phyloP scores from a whole-genome alignment of 1,140 invertebrate species.

The Drosophila trapezifrons region DNA sequence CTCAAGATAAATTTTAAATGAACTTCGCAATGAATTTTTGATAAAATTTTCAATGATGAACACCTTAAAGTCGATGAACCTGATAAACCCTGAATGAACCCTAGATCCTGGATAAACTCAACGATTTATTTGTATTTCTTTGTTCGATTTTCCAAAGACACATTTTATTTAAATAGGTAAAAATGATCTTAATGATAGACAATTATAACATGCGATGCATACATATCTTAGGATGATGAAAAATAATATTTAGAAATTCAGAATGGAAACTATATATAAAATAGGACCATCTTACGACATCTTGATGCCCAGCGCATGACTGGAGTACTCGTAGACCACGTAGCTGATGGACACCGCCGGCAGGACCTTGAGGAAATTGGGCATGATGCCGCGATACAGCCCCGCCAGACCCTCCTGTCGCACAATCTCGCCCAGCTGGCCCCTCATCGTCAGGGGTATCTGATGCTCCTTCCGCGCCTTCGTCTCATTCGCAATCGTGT shows the following conservation, averaged over 20 bases:
- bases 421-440: conserved; percentile 93
- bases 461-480: conserved; percentile 62
- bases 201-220: conserved; percentile 20
- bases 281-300: conserved; percentile 73
- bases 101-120: not conserved
- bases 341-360: conserved; percentile 98
- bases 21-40: not conserved
- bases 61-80: not conserved
- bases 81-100: not conserved
- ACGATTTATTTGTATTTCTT: conserved; percentile 34
- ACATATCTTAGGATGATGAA: not conserved
- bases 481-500: conserved; percentile 32
- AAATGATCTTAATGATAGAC: conserved; percentile 11
- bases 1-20: not conserved
- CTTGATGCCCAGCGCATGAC: conserved; percentile 79
- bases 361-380: conserved; percentile 96
- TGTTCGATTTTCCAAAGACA: conserved; percentile 25
- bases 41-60: not conserved
- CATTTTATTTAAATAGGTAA: conserved; percentile 34
- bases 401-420: conserved; percentile 94
- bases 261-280: not conserved
- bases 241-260: conserved; percentile 22
- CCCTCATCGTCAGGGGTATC: conserved; percentile 87
- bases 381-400: conserved; percentile 97
- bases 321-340: conserved; percentile 95